Evolutionary conservation across 1,140 invertebrate genomes (phyloP).

Genomic region (Pararge aegeria): DNA sequence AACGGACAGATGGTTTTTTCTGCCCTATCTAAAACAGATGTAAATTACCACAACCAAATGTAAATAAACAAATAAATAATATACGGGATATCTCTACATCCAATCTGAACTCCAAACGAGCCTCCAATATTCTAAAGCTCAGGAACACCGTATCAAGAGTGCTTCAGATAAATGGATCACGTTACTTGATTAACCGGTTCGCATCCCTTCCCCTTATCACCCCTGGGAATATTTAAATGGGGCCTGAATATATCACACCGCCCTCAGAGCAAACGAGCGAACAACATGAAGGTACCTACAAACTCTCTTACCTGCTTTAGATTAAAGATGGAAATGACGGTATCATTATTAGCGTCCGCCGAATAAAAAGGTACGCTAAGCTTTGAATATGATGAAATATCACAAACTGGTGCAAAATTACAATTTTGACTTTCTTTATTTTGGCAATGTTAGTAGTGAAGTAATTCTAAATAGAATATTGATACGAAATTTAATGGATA

Average conservation of each 20-base stretch:
- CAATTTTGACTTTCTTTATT: background rate
- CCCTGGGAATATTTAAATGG: conserved; percentile 76
- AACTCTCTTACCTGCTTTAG: conserved; percentile 53
- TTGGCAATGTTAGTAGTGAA: background rate
- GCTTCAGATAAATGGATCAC: conserved; percentile 76
- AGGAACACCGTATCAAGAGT: conserved; percentile 70
- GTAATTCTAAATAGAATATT: no score
- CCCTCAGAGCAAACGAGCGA: conserved; percentile 59
- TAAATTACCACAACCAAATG: no score
- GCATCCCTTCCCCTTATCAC: conserved; percentile 72
- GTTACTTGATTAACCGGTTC: conserved; percentile 77
- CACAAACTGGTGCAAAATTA: background rate
- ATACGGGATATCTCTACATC: conserved; percentile 22
- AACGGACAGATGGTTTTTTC: no score
- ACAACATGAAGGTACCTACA: conserved; percentile 35
- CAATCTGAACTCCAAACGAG: conserved; percentile 58
- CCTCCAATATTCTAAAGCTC: conserved; percentile 69
- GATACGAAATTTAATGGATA: no score
- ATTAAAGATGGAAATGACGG: conserved; percentile 62
- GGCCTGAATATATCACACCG: conserved; percentile 70
- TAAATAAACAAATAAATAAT: conserved; percentile 18
- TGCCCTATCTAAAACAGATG: no score
- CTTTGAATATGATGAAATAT: background rate
- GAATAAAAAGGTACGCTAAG: background rate
- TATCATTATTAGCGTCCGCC: conserved; percentile 56